Evolutionary conservation across 53 echinoderm and acorn worm species (phyloP).

Genomic region (Stichopus horrens): DNA sequence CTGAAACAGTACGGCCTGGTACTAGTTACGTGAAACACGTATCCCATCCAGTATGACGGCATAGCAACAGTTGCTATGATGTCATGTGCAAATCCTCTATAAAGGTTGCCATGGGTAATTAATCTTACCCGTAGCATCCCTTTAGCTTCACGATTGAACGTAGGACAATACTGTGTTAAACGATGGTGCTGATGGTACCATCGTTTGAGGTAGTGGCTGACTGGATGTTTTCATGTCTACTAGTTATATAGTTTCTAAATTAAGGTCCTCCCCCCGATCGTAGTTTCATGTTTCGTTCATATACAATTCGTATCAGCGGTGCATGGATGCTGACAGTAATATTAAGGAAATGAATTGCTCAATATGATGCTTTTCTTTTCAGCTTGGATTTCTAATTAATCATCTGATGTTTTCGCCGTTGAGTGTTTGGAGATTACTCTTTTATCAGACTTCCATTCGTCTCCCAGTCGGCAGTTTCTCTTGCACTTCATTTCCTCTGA

Average conservation of each 20-base stretch:
- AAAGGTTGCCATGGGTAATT: too few species aligned
- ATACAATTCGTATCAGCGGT: neutral
- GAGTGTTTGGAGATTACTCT: conserved; percentile 2
- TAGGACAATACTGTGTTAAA: too few species aligned
- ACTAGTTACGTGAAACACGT: too few species aligned
- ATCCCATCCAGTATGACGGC: too few species aligned
- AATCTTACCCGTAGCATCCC: too few species aligned
- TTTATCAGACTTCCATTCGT: conserved; percentile 5
- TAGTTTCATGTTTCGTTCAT: neutral
- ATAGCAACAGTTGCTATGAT: too few species aligned
- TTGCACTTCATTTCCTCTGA: conserved; percentile 1
- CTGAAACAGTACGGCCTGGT: too few species aligned
- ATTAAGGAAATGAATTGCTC: conserved; percentile 2
- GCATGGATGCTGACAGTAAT: neutral
- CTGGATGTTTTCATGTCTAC: neutral
- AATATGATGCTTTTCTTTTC: neutral
- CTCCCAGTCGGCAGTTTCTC: neutral
- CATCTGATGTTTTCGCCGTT: neutral
- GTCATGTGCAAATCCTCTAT: too few species aligned
- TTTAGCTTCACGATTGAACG: too few species aligned
- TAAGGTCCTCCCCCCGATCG: neutral
- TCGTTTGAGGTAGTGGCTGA: too few species aligned
- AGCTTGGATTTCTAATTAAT: conserved; percentile 3
- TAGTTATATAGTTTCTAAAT: neutral
- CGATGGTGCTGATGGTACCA: too few species aligned